Evolutionary conservation across 2,113 vertebrate genomes (phyloP), one percentile per base, ranked within the genome.

Genomic region (Entelurus aequoreus): DNA sequence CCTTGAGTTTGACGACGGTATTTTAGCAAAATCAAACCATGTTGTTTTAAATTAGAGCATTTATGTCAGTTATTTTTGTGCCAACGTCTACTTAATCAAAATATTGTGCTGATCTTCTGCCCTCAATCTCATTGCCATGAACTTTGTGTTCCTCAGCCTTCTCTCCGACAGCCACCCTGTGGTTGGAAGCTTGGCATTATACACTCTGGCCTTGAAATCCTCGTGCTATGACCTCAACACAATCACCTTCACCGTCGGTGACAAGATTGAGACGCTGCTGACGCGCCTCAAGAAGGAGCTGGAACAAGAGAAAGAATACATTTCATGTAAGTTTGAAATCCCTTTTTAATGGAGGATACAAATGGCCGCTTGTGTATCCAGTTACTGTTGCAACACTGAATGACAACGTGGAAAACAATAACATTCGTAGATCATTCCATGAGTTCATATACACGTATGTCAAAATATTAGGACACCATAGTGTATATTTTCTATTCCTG

Each of bases 261-360:
- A 38, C 1, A 77, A 63, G 5, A 87, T 56, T 0, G 84, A 87
- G 48, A 66, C 35, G 0, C 76, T 94, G 72, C 85, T 98, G 59
- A 91, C 87, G 0, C 87, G 90, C 60, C 89, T 99, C 49, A 99
- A 97, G 85, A 77, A 74, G 15, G 85, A 91, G 78, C 82, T 98
- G 86, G 88, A 92, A 8, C 69, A 71, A 1, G 95, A 97, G 78
- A 92, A 93, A 72, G 86, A 84, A 2, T 79, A 90, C 61, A 86
- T 89, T 40, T 28, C 55, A 7, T 60, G 89, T 89, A 71, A 65
- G 76, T 61, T 42, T 68, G 37, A 10, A n/a, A 21, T 35, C 15
- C 2, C 7, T 15, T 15, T 10, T 12, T 48, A 8, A 3, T 28
- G 16, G 8, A 53, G 16, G 7, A 53, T 16, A 16, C 2, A 36